Evolutionary conservation across 2,113 vertebrate species (phyloP), one percentile per base, ranked within the genome.

Genomic region (Brachirus orientalis): DNA sequence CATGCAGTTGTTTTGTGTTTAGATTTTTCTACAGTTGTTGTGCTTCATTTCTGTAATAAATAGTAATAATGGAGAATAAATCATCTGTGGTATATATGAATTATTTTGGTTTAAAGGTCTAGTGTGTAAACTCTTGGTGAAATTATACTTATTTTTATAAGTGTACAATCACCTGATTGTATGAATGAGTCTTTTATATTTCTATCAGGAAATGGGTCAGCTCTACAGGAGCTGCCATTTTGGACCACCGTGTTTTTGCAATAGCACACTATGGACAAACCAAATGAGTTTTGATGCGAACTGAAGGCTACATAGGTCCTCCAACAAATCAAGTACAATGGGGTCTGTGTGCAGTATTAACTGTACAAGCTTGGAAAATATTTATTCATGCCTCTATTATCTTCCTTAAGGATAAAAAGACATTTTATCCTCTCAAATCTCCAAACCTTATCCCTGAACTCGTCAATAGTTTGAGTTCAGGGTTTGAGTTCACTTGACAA

Each of bases 41-140:
- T 90, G 91, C 84, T 90, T 91, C 48, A 86, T 85, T 91, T 92
- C 82, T 87, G 85, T 92, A 93, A 93, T 94, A 94, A 94, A 94
- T 86, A 82, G 66, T 79, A 80, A 85, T 64, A 75, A 67, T 83
- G 72, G 69, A 80, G 58, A 77, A 46, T 53, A 45, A 64, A 48
- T 44, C 11, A 40, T 11, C 8, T 52, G 60, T 80, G 41, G 16
- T 64, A 18, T 51, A 18, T 51, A 76, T 50, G 12, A 54, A 14
- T 77, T 14, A 33, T 54, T 70, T 2, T 1, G 17, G 33, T 16
- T 37, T 10, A 36, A 48, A 16, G 40, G 1, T 7, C 3, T 0
- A 2, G 28, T 28, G 28, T 28, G 28, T 28, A 28, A 28, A n/a
- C n/a, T n/a, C n/a, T n/a, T n/a, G n/a, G n/a, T n/a, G n/a, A n/a